Base-by-base conservation (phyloP, 2,888 invertebrate species). In the Nasonovia ribisnigri region DNA sequence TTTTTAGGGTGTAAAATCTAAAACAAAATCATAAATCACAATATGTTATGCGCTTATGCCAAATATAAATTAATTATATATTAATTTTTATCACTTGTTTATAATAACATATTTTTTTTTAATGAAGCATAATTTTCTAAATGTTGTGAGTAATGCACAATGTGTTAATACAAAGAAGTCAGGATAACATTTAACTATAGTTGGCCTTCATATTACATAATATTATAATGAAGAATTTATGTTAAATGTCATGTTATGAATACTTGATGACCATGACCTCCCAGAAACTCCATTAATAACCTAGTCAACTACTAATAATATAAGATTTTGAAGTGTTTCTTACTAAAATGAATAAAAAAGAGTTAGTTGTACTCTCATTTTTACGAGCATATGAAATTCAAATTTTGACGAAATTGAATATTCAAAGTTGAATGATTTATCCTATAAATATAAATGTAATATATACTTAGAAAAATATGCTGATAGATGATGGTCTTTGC, bases 1-100 rank as follows among this genome's bases (percentile, higher is more conserved):
- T 93, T 86, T 29, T 90, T 24, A 36, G 93, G 93, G 51, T 93
- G 93, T 26, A 93, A 93, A 42, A 90, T 86, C 93, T 93, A 48
- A 24, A 93, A 93, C 29, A 88, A 87, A 92, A 92, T 67, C 42
- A 67, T 67, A 48, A n/a, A 67, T 36, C 51, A 51, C 42, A 84
- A 16, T 36, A 36, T 84, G 42, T 84, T 6, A 42, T 84, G 24
- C 8, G 20, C 84, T 88, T 36, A 6, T 36, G 36, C 3, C 8
- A 88, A 36, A 88, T 51, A 10, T 51, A 88, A 51, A 20, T 51
- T 1, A 36, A 29, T 88, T 54, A 86, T 46, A 46, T 16, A 46
- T 46, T 46, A 8, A 46, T 86, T 86, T 43, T 46, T n/a, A 86
- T 43, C 29, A 86, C 6, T 46, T 46, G 36, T 36, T 77, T 36